Conservation (phyloP, 2,888 invertebrate species). For the Eustalomyia histrio region DNA sequence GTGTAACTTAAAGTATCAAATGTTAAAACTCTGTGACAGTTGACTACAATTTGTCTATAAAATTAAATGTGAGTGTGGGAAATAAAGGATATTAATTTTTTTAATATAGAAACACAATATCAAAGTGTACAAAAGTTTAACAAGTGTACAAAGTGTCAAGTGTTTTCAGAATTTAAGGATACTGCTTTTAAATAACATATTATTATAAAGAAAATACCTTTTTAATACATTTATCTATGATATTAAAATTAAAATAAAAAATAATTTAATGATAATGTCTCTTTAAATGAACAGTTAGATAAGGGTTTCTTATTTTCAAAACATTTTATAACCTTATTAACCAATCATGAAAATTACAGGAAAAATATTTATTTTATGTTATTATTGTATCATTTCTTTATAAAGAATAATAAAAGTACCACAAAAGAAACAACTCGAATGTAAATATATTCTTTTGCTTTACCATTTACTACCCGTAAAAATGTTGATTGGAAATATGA, state of each 20-base stretch:
- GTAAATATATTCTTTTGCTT: neutral
- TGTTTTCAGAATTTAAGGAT: neutral
- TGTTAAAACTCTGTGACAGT: conserved; percentile 6
- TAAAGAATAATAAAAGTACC: conserved; percentile 32
- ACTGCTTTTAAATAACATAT: neutral
- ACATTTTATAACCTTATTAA: conserved; percentile 33
- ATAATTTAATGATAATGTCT: conserved; percentile 1
- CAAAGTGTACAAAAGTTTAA: conserved; percentile 14
- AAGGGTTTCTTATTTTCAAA: conserved; percentile 10
- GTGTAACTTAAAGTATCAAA: neutral
- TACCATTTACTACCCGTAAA: conserved; percentile 10
- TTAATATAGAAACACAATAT: neutral
- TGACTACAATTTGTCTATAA: neutral
- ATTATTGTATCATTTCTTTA: conserved; percentile 21
- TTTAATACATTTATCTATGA: neutral
- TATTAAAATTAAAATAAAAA: conserved; percentile 7
- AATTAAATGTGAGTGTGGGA: neutral
- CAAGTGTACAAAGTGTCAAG: neutral
- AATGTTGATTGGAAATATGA: conserved; percentile 27
- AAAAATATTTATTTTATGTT: conserved; percentile 31
- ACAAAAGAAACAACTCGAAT: conserved; percentile 24
- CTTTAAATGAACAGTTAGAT: neutral
- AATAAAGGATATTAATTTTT: neutral
- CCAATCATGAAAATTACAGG: conserved; percentile 22
- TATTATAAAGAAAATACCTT: conserved; percentile 10